These are phyloP conservation scores for Pocota personata DNA, from an alignment of 2,888 invertebrate species.

Conservation along the genomic window DNA sequence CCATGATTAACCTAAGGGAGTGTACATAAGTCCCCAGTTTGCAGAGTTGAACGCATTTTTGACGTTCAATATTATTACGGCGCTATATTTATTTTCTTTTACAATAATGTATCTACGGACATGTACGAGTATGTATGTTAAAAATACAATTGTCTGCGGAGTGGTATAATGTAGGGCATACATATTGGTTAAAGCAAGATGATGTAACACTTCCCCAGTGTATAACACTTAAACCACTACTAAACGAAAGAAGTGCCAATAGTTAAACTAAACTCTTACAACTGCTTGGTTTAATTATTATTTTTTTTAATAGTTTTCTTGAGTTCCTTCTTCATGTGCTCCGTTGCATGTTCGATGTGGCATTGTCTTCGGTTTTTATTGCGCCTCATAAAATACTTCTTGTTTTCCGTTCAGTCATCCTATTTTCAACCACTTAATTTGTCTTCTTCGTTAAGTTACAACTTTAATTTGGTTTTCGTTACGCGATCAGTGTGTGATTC, in stretches of 20 bases:
- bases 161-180: no score
- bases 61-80: no score
- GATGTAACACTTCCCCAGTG: background rate
- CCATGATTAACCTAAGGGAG: no score
- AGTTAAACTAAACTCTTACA: background rate
- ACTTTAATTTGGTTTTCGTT: constrained; percentile 44
- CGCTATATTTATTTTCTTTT: no score
- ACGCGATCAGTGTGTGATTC: constrained; percentile 6
- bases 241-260: background rate
- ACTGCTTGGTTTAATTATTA: constrained; percentile 29
- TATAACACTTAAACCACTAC: no score
- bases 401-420: constrained; percentile 6
- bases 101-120: no score
- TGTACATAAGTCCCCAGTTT: no score
- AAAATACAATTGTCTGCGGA: no score
- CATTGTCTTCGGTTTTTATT: constrained; percentile 38
- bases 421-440: constrained; percentile 13
- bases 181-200: background rate
- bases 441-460: constrained; percentile 29
- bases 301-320: constrained; percentile 6
- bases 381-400: constrained; percentile 9
- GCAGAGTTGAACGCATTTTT: no score
- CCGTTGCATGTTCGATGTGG: constrained; percentile 61
- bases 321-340: constrained; percentile 27
- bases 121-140: no score